These are phyloP conservation scores for Lordiphosa fenestrarum DNA, from an alignment of 2,888 invertebrate species.

Conservation along the genomic window DNA sequence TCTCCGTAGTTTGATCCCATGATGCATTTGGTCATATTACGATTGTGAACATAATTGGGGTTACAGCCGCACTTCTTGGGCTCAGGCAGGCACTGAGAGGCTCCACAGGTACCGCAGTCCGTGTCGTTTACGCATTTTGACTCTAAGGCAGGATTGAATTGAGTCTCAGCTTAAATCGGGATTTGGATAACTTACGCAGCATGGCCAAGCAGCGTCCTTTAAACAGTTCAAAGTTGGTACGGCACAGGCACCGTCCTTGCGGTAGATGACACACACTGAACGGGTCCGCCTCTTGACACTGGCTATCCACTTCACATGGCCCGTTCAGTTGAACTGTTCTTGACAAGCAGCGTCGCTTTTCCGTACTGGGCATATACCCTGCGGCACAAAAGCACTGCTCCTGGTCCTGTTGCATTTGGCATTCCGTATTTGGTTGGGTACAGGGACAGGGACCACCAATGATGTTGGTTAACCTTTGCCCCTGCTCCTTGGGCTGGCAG, in stretches of 20 bases:
- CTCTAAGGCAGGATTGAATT: constrained; percentile 32
- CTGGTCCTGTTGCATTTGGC: constrained; percentile 29
- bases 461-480: constrained; percentile 64
- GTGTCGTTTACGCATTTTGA: constrained; percentile 24
- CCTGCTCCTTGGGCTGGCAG: constrained; percentile 62
- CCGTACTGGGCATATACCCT: constrained; percentile 62
- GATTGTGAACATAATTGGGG: constrained; percentile 28
- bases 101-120: constrained; percentile 25
- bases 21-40: constrained; percentile 41
- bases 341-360: constrained; percentile 73
- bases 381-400: constrained; percentile 68
- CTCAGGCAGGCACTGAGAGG: constrained; percentile 31
- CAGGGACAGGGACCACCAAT: constrained; percentile 77
- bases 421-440: constrained; percentile 57
- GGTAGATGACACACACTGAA: constrained; percentile 63
- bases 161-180: not conserved
- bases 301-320: constrained; percentile 65
- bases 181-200: constrained; percentile 59
- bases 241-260: constrained; percentile 60
- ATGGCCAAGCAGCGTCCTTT: constrained; percentile 60
- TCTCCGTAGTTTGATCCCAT: constrained; percentile 16
- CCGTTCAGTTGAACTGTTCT: constrained; percentile 50
- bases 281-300: constrained; percentile 63
- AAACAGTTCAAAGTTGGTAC: constrained; percentile 50
- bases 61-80: constrained; percentile 39